Conservation (phyloP, 2,797 vertebrate species). For the Esox lucius region DNA sequence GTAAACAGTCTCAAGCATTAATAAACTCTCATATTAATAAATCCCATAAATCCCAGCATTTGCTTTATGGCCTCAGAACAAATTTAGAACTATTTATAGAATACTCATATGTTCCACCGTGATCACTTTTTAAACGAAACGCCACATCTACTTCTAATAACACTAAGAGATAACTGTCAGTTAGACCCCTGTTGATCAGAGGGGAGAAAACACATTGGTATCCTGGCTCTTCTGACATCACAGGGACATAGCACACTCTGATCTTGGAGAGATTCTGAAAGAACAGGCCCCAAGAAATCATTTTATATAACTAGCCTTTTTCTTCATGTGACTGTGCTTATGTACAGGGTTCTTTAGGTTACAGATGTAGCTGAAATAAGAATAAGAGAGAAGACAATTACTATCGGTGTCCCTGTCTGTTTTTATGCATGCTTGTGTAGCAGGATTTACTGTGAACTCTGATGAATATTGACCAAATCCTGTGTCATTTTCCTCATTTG, state of each 20-base stretch:
- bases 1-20: no score
- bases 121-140: not conserved
- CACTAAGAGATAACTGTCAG: not conserved
- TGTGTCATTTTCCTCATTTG: no score
- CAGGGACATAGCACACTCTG: not conserved
- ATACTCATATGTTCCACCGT: not conserved
- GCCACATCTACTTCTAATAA: not conserved
- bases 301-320: not conserved
- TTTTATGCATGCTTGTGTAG: no score
- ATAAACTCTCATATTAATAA: no score
- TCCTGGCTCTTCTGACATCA: not conserved
- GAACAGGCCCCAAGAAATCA: not conserved
- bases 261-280: constrained; percentile 5
- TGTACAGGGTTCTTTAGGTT: not conserved
- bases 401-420: no score
- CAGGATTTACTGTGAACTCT: no score
- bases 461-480: no score
- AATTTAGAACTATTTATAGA: not conserved
- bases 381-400: not conserved
- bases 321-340: not conserved
- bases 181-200: not conserved
- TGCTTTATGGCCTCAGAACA: no score
- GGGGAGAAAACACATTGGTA: not conserved
- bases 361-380: not conserved
- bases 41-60: no score